A percentile compares a stretch with the other conserved stretches of the same genome.
Conservation (phyloP, 2,113 vertebrate species). For the Abramis brama region DNA sequence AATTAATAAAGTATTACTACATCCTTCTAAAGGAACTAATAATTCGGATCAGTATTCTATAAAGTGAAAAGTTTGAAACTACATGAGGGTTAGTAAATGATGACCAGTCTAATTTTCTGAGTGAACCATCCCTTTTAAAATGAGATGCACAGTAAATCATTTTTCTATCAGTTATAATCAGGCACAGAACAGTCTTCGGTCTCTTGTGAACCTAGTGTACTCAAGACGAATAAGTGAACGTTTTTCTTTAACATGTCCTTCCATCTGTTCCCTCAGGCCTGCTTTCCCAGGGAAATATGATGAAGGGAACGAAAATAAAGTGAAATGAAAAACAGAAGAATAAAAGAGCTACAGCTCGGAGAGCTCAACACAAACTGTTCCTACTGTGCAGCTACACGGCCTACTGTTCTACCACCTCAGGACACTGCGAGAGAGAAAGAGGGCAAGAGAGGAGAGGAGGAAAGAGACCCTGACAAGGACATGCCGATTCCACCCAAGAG, state of each 20-base stretch:
- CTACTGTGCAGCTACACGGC: slow-evolving; percentile 44
- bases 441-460: slow-evolving; percentile 15
- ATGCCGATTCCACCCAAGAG: slow-evolving; percentile 6
- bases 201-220: not conserved
- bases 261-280: slow-evolving; percentile 33
- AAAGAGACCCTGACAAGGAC: not conserved
- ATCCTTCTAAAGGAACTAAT: too few relatives aligned
- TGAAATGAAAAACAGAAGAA: slow-evolving; percentile 30
- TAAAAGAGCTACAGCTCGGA: slow-evolving; percentile 20
- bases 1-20: too few relatives aligned
- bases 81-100: not conserved
- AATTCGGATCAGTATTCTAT: too few relatives aligned
- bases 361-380: slow-evolving; percentile 32
- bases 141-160: not conserved
- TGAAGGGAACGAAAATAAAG: slow-evolving; percentile 16
- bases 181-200: not conserved
- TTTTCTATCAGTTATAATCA: not conserved
- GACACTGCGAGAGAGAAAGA: slow-evolving; percentile 22
- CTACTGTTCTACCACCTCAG: slow-evolving; percentile 41
- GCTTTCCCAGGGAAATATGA: slow-evolving; percentile 35
- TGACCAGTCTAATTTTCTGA: not conserved
- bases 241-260: slow-evolving; percentile 14
- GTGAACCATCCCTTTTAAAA: not conserved
- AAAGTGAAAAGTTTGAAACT: not conserved
- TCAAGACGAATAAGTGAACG: slow-evolving; percentile 10